A percentile compares a stretch with the other conserved stretches of the same genome.
Conservation (phyloP, 2,888 invertebrate species). For the Thereva unica region DNA sequence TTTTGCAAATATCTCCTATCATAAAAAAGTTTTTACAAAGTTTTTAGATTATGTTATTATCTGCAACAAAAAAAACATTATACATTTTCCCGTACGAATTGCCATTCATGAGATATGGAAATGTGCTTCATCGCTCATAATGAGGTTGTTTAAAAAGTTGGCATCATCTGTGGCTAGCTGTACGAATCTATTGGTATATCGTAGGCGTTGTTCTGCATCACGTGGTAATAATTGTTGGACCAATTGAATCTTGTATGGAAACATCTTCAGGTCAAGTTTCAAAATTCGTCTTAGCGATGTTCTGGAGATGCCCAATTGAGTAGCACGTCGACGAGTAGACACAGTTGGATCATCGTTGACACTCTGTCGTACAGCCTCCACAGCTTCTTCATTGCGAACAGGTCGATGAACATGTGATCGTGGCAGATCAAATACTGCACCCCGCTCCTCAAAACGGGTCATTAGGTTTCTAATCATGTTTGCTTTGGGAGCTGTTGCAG, state of each 20-base stretch:
- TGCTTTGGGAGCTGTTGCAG: slow-evolving; percentile 4
- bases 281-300: neutral
- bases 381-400: slow-evolving; percentile 25
- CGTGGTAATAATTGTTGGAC: slow-evolving; percentile 7
- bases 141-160: neutral
- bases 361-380: slow-evolving; percentile 36
- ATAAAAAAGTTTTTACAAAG: too few relatives aligned
- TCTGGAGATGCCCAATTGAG: slow-evolving; percentile 10
- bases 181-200: neutral
- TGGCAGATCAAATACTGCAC: slow-evolving; percentile 10
- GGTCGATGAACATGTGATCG: neutral
- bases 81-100: too few relatives aligned
- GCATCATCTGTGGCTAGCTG: neutral
- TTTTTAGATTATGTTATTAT: too few relatives aligned
- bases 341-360: slow-evolving; percentile 28
- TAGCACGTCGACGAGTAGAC: slow-evolving; percentile 17
- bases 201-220: neutral
- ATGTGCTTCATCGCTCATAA: slow-evolving; percentile 1
- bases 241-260: slow-evolving; percentile 33
- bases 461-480: slow-evolving; percentile 21
- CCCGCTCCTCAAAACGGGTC: slow-evolving; percentile 21
- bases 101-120: too few relatives aligned
- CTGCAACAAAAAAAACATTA: too few relatives aligned
- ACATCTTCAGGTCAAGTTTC: slow-evolving; percentile 15
- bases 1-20: too few relatives aligned